A percentile compares a stretch with the other conserved stretches of the same genome.
These are phyloP conservation scores for Idris sp. DNA, from an alignment of 1,140 invertebrate species.

Conservation along the genomic window DNA sequence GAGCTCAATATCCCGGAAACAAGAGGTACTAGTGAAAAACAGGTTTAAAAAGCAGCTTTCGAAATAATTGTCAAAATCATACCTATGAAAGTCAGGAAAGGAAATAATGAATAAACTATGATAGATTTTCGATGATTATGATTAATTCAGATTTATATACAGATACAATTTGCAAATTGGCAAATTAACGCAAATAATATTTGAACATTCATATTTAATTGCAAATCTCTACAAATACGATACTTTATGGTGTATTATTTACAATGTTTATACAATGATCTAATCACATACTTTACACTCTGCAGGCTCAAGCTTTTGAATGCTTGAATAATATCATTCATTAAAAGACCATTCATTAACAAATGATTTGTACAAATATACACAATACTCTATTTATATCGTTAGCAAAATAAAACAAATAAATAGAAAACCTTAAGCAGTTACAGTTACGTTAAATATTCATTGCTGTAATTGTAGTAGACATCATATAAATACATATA, in stretches of 20 bases:
- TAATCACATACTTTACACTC: slow-evolving; percentile 76
- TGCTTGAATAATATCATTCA: too few species aligned
- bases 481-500: slow-evolving; percentile 59
- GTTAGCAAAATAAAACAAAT: slow-evolving; percentile 72
- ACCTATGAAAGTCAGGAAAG: too few species aligned
- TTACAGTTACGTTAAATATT: slow-evolving; percentile 70
- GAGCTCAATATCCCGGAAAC: too few species aligned
- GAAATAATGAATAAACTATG: too few species aligned
- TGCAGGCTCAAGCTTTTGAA: slow-evolving; percentile 28
- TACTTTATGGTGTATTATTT: slow-evolving; percentile 76
- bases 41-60: too few species aligned
- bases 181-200: slow-evolving; percentile 51
- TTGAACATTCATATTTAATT: slow-evolving; percentile 60
- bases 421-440: slow-evolving; percentile 77
- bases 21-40: too few species aligned
- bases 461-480: slow-evolving; percentile 46
- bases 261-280: slow-evolving; percentile 74
- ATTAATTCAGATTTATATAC: slow-evolving; percentile 64
- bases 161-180: slow-evolving; percentile 58
- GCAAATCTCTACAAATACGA: slow-evolving; percentile 73
- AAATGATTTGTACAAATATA: slow-evolving; percentile 76
- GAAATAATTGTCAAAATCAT: too few species aligned
- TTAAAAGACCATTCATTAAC: slow-evolving; percentile 63
- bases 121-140: too few species aligned
- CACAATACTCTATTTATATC: slow-evolving; percentile 64